Conservation (phyloP, 1,140 invertebrate genomes). For the Acromyrmex heyeri region DNA sequence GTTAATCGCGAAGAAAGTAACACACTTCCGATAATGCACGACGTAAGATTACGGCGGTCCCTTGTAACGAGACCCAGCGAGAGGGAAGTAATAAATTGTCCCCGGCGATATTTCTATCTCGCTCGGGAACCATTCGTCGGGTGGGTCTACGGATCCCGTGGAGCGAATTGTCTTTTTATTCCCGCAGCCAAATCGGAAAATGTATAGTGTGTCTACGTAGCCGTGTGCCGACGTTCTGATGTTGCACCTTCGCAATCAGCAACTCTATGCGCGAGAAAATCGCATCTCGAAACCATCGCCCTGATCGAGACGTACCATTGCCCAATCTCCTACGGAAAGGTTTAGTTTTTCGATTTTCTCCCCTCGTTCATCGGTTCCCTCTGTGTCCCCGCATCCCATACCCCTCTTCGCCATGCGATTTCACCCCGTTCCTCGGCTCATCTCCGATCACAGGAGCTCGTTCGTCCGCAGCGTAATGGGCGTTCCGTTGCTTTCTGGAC, state of each 20-base stretch:
- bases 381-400: neutral
- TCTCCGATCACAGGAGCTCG: conserved; percentile 56
- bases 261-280: conserved; percentile 72
- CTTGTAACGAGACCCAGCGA: conserved; percentile 49
- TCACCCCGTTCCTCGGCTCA: conserved; percentile 43
- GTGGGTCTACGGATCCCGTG: conserved; percentile 27
- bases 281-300: conserved; percentile 68
- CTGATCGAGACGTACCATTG: conserved; percentile 68
- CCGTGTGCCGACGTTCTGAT: conserved; percentile 17
- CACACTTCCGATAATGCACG: conserved; percentile 34
- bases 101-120: conserved; percentile 45
- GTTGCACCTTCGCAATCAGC: conserved; percentile 69
- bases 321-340: conserved; percentile 66
- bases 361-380: neutral
- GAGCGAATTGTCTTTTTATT: conserved; percentile 32
- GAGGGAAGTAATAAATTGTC: conserved; percentile 55
- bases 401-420: conserved; percentile 31
- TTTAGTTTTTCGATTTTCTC: conserved; percentile 71
- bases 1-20: conserved; percentile 44
- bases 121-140: conserved; percentile 42
- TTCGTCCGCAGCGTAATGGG: conserved; percentile 69
- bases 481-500: conserved; percentile 65
- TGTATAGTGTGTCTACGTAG: conserved; percentile 29
- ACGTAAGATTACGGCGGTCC: conserved; percentile 37
- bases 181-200: conserved; percentile 35